Evolutionary conservation across 2,113 vertebrate species (phyloP).

Genomic region (Heterochromis multidens): DNA sequence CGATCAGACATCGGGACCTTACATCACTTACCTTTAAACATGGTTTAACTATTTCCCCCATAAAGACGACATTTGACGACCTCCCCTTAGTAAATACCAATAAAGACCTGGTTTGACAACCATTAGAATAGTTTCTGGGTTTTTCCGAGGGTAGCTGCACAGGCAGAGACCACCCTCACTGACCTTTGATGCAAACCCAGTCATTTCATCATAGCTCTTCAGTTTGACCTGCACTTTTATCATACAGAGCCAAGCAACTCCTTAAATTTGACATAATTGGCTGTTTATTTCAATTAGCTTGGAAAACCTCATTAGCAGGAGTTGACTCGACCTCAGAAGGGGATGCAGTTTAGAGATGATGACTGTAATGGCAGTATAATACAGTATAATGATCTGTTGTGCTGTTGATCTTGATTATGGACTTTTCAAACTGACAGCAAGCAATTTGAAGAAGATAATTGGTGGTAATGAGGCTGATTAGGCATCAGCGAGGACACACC

Average conservation of each 20-base stretch:
- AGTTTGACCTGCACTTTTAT: background rate
- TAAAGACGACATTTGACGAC: too few species aligned
- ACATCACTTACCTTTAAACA: too few species aligned
- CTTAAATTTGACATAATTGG: conserved; percentile 34
- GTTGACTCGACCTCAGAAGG: conserved; percentile 15
- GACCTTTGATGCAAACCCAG: too few species aligned
- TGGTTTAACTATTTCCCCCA: too few species aligned
- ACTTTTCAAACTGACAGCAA: conserved; percentile 43
- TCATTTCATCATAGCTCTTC: too few species aligned
- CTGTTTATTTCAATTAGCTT: conserved; percentile 60
- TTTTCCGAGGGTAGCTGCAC: too few species aligned
- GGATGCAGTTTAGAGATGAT: conserved; percentile 29
- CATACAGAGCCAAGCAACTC: background rate
- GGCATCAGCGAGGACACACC: conserved; percentile 26
- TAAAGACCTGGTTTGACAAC: too few species aligned
- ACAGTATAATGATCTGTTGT: conserved; percentile 42
- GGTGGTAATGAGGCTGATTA: conserved; percentile 62
- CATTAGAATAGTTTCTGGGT: too few species aligned
- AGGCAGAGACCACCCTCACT: too few species aligned
- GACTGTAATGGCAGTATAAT: conserved; percentile 19
- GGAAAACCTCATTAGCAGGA: conserved; percentile 45
- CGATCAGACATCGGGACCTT: too few species aligned
- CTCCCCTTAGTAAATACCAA: too few species aligned
- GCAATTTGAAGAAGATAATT: conserved; percentile 60
- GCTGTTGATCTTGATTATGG: conserved; percentile 56